Evolutionary conservation across 2,113 vertebrate genomes (phyloP), one percentile per base, ranked within the genome.

Genomic region (Copsychus sechellarum): DNA sequence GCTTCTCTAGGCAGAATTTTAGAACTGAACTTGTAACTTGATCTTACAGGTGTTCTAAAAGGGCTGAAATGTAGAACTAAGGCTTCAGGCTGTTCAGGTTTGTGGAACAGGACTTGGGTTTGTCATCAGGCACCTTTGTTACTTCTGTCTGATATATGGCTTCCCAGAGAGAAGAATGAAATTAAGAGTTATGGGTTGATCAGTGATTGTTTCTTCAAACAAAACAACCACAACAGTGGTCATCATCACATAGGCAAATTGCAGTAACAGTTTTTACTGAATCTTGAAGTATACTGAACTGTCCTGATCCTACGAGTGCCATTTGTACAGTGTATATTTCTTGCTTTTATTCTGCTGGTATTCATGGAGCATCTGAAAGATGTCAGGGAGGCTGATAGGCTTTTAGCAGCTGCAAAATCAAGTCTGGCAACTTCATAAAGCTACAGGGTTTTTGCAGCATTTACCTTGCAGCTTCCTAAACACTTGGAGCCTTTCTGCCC

Each of bases 361-460:
- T 76, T 94, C 57, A 47, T 26, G 40, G 64, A 92, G n/a, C 58
- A 90, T 90, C 51, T 91, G 84, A 93, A 93, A 95, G 69, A 67
- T 62, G 36, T 54, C 72, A 43, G 42, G 78, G 73, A 87, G 82
- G 76, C 93, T 89, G 93, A 85, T 66, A 89, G 72, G 53, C 65
- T 94, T 92, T 82, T 74, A 82, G 73, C 74, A 81, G 78, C 62
- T 60, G 53, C 79, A 92, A 95, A 92, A 92, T 78, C 81, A 93
- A 84, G 71, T 62, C 84, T 88, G 64, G 69, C 89, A 90, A 54
- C 79, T 96, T 92, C 40, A 62, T 74, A 72, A 67, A 64, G 38
- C 28, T 77, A 18, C 60, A 17, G 18, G 3, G 24, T 87, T 88
- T 95, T 95, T 86, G 62, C 22, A 94, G 66, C 65, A 57, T 95